Base-by-base conservation (phyloP, 2,797 vertebrate genomes). In the Darevskia nairensis region DNA sequence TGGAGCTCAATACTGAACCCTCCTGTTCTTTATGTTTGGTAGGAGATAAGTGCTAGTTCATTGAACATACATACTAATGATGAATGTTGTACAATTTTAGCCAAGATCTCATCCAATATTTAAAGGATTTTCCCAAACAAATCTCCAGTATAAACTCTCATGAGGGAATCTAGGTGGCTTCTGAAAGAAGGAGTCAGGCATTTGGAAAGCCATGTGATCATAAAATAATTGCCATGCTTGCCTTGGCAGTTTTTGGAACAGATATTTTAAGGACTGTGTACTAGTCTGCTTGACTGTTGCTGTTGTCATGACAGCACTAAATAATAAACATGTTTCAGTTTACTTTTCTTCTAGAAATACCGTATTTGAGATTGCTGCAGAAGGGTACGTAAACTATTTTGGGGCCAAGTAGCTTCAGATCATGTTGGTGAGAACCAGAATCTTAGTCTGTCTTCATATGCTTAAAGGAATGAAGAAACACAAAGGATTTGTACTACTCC, bases 61-160 rank as follows among this genome's bases (percentile, higher is more conserved):
- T 71, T 91, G 82, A 91, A 88, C 71, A 85, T 80, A 91, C 55
- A 69, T 0, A n/a, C 68, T 85, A 61, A 90, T 90, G 85, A 69
- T 5, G 29, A 86, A n/a, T 2, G 39, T 61, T 84, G 66, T 85
- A 50, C 44, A 25, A 17, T 85, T 75, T 85, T 85, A 81, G 59
- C 25, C 11, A 80, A 80, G 76, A 74, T 80, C 44, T 68, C 8
- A 89, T 66, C 41, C 15, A 85, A 78, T 66, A 64, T 74, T 74
- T 74, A 29, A 79, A 85, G n/a, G n/a, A 50, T 29, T 35, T 85
- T 11, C 68, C 19, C 35, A 19, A 8, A 19, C 6, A 61, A 81
- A 81, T 74, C 25, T 78, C 1, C 50, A 80, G 3, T 69, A 41
- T 61, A 81, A 72, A n/a, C 8, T 55, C 44, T 44, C 10, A 74